Base-by-base conservation (phyloP, 2,797 vertebrate genomes). In the Scomberomorus guttatus region DNA sequence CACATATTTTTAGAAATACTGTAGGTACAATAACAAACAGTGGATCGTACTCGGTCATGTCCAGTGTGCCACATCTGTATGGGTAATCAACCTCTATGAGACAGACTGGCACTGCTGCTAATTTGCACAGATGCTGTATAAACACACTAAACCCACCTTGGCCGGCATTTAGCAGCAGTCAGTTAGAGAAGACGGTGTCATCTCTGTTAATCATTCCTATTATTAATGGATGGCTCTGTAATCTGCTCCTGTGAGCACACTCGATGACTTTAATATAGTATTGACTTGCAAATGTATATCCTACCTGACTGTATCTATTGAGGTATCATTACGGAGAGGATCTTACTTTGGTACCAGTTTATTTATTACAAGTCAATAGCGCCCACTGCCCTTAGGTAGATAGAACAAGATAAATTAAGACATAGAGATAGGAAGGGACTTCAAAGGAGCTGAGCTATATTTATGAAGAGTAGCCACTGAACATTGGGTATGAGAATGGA, bases 71-170 rank as follows among this genome's bases (percentile, higher is more conserved):
- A 50, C 57, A 71, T 55, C 67, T 83, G 46, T 72, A 46, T 20
- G 29, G 71, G 63, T 84, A 80, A 87, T 86, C 62, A 32, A 25
- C 37, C 75, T 57, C 20, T 1, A 18, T 56, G 58, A 84, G 63
- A 70, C 52, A 44, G 29, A 74, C 75, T 82, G 87, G 75, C 84
- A 54, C 81, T 8, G 75, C 58, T 60, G 70, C 79, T 87, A 79
- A 88, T 92, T 65, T 69, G 83, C 85, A 87, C 82, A 80, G 77
- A 89, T 90, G 90, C 76, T 76, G 70, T 66, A 63, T 83, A 79
- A 88, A 87, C 81, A 80, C 55, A 52, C 34, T 51, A 60, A 29
- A 18, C 79, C 75, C 72, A 42, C 73, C 77, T 75, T 72, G 85
- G 83, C 84, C 67, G 42, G 78, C 65, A 10, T 90, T 90, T 77